Conservation (phyloP, 2,797 vertebrate genomes). For the Selene dorsalis region DNA sequence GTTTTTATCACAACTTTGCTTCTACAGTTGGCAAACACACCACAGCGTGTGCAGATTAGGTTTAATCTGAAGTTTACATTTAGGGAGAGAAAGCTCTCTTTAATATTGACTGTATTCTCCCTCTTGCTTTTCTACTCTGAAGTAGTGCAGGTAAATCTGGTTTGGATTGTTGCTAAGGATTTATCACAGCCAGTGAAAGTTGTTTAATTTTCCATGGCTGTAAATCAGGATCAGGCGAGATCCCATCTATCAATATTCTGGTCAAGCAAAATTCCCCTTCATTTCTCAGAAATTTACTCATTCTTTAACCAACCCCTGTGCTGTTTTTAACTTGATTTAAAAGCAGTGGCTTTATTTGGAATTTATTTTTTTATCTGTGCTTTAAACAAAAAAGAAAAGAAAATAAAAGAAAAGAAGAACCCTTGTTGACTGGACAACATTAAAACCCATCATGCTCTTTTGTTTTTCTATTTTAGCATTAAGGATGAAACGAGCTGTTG, state of each 20-base stretch:
- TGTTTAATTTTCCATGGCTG: conserved; percentile 70
- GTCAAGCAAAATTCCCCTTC: conserved; percentile 41
- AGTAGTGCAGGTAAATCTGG: conserved; percentile 43
- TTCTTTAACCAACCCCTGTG: conserved; percentile 8
- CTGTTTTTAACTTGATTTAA: conserved; percentile 22
- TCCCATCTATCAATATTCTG: conserved; percentile 62
- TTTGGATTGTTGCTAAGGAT: conserved; percentile 51
- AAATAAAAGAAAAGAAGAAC: too few species aligned
- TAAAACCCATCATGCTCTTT: neutral
- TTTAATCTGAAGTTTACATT: conserved; percentile 14
- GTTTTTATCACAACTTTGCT: neutral
- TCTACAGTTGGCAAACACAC: conserved; percentile 38
- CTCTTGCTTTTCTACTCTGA: conserved; percentile 13
- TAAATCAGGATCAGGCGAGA: conserved; percentile 71
- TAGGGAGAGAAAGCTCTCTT: neutral
- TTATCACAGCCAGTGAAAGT: conserved; percentile 52
- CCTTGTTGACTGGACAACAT: conserved; percentile 3
- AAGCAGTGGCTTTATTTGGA: conserved; percentile 39
- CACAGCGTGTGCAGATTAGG: conserved; percentile 8
- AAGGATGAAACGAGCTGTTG: neutral
- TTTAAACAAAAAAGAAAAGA: neutral
- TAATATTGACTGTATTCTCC: conserved; percentile 4
- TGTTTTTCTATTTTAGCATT: conserved; percentile 1
- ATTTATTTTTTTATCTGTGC: conserved; percentile 30
- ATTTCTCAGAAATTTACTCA: conserved; percentile 53